Evolutionary conservation across 2,888 invertebrate genomes (phyloP), one percentile per base, ranked within the genome.

Genomic region (Dicranocentrus wangi): DNA sequence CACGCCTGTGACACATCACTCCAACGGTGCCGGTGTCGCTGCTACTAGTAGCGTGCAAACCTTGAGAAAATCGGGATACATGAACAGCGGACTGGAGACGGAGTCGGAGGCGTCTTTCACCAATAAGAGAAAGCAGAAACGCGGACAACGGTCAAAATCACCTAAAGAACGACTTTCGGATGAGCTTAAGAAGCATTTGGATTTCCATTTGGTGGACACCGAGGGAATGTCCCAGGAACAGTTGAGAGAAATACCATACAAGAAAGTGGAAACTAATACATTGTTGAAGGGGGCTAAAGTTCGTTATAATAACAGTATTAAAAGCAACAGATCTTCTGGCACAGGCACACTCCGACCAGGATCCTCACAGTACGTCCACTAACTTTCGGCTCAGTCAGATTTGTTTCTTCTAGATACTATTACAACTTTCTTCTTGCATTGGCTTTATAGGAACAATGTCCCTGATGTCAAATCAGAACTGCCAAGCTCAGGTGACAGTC

Each of bases 161-260:
- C 92, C 90, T 83, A 93, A 93, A 88, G 91, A 93, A 87, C 93
- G 93, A 91, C 90, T 94, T 82, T 92, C 93, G 2, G 93, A 91
- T 84, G 95, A 95, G 89, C 89, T 95, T 84, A 94, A 94, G 88
- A 94, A 95, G 88, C 95, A 96, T 88, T 90, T 96, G 87, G 95
- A 96, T 88, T 96, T 94, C 89, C 93, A 94, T 88, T 91, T 96
- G 87, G 93, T 96, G 75, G 96, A 96, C 87, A 96, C 96, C 0
- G 91, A 93, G 23, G 96, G 96, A 80, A 95, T 97, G 95, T 93
- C 93, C 68, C 95, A 95, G 87, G 93, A 93, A 85, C 95, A 95
- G 88, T 91, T 95, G 27, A 92, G 94, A 83, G 95, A 95, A 89
- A 95, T 96, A 87, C 95, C 95, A 1, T 96, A 96, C 88, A 95